Conservation (phyloP, 2,113 vertebrate genomes). For the Abramis brama region DNA sequence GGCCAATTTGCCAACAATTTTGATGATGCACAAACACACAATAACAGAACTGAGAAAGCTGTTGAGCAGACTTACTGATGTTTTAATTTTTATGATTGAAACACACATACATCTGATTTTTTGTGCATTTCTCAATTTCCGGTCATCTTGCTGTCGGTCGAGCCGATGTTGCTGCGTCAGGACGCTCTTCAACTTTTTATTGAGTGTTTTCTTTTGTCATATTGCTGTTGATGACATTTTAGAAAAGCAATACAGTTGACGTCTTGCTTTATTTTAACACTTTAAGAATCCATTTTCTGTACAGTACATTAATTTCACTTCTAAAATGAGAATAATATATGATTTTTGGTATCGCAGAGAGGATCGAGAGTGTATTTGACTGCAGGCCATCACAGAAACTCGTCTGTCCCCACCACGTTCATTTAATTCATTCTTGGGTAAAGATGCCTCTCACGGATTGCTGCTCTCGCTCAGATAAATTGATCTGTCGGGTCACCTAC, state of each 20-base stretch:
- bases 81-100: not conserved
- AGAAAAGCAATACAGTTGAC: not conserved
- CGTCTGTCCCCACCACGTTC: conserved; percentile 26
- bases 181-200: not conserved
- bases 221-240: not conserved
- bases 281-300: not conserved
- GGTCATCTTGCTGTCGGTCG: not conserved
- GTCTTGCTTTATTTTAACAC: not conserved
- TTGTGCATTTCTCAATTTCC: not conserved
- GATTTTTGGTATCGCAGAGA: not conserved
- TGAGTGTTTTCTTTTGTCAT: not conserved
- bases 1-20: not conserved
- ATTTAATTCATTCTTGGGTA: conserved; percentile 45
- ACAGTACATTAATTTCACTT: not conserved
- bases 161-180: not conserved
- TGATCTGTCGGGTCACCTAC: conserved; percentile 67
- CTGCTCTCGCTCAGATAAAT: conserved; percentile 71
- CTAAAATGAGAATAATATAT: not conserved
- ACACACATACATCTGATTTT: not conserved
- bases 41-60: not conserved
- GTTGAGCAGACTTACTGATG: not conserved
- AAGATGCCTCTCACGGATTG: conserved; percentile 56
- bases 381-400: conserved; percentile 34
- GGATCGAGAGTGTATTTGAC: conserved; percentile 1
- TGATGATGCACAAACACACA: not conserved